phyloP scores from a whole-genome alignment of 2,888 invertebrate genomes.

The Branchellion lobata region DNA sequence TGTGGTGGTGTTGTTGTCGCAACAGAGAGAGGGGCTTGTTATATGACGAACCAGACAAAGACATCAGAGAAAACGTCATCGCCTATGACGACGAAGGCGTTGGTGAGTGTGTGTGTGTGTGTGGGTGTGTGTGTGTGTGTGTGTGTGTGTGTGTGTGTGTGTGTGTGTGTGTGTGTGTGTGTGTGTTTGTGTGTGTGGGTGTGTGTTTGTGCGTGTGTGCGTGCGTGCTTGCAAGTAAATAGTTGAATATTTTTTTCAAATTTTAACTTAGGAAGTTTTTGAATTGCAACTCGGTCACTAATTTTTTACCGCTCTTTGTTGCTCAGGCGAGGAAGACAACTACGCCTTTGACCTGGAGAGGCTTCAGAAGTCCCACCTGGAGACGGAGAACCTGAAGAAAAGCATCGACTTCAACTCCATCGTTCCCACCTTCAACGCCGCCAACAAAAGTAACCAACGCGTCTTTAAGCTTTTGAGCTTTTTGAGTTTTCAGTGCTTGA shows the following conservation, averaged over 20 bases:
- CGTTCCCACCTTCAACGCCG: background rate
- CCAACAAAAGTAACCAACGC: slow-evolving; percentile 1
- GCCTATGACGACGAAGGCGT: slow-evolving; percentile 99
- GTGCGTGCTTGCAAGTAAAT: too few species aligned
- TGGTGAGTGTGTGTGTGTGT: slow-evolving; percentile 68
- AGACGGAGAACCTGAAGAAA: slow-evolving; percentile 33
- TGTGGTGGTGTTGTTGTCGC: slow-evolving; percentile 38
- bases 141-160: too few species aligned
- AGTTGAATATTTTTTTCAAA: too few species aligned
- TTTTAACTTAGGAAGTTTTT: too few species aligned
- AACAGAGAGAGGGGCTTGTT: slow-evolving; percentile 22
- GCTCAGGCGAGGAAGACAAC: slow-evolving; percentile 81
- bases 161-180: too few species aligned
- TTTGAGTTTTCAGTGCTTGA: slow-evolving; percentile 28
- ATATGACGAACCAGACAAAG: slow-evolving; percentile 82
- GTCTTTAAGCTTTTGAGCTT: slow-evolving; percentile 3
- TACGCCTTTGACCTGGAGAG: slow-evolving; percentile 97
- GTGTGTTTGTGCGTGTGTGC: too few species aligned
- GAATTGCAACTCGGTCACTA: too few species aligned
- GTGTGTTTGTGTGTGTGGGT: too few species aligned
- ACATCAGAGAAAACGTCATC: slow-evolving; percentile 96
- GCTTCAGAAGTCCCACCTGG: slow-evolving; percentile 87
- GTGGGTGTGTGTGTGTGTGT: too few species aligned
- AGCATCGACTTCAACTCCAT: background rate
- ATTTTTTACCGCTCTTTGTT: too few species aligned